phyloP scores from a whole-genome alignment of 1,140 invertebrate genomes.

The Drosophila guanche region DNA sequence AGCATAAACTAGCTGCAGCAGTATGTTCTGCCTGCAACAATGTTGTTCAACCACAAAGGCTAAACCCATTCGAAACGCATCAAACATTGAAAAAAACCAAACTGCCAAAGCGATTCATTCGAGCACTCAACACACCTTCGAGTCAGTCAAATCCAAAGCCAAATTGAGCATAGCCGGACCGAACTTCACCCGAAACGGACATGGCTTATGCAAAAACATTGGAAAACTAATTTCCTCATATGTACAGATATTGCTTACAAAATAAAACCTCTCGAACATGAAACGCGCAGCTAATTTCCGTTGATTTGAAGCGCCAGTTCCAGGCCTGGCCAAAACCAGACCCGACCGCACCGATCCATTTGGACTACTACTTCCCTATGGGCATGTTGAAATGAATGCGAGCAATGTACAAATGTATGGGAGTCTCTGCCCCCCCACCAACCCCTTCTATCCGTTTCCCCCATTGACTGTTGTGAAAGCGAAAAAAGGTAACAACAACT shows the following conservation, averaged over 20 bases:
- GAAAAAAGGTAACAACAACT: conserved; percentile 39
- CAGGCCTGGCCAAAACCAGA: conserved; percentile 13
- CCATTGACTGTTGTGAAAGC: no score
- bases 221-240: conserved; percentile 64
- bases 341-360: conserved; percentile 14
- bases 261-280: conserved; percentile 34
- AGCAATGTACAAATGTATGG: conserved; percentile 61
- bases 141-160: conserved; percentile 6
- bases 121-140: conserved; percentile 10
- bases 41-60: no score
- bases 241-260: conserved; percentile 29
- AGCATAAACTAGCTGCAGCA: no score
- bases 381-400: conserved; percentile 70
- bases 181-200: conserved; percentile 2
- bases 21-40: no score
- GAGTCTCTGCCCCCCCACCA: conserved; percentile 10
- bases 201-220: conserved; percentile 54
- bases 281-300: conserved; percentile 64
- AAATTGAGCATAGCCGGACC: no score
- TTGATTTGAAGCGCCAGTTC: conserved; percentile 30
- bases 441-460: background rate
- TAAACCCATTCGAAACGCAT: no score
- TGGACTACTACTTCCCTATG: conserved; percentile 72
- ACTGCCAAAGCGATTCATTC: conserved; percentile 8
- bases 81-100: no score